A percentile compares a stretch with the other conserved stretches of the same genome.
Conservation (phyloP, 2,113 vertebrate species). For the Caranx melampygus region DNA sequence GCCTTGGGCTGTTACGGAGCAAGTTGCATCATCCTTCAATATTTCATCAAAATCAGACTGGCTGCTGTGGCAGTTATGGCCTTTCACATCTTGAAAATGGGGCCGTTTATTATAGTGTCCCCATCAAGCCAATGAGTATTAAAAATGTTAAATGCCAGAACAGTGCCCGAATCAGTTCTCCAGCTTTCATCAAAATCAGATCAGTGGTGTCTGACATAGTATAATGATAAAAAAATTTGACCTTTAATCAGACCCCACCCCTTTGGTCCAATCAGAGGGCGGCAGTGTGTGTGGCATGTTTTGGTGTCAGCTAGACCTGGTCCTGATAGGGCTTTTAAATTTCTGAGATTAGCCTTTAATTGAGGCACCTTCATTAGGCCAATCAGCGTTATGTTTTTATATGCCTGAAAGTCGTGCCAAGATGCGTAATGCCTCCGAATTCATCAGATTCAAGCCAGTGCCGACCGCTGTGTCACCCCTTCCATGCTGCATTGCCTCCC, state of each 20-base stretch:
- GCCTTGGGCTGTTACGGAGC: slow-evolving; percentile 6
- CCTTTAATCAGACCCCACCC: slow-evolving; percentile 61
- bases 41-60: slow-evolving; percentile 54
- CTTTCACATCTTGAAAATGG: slow-evolving; percentile 58
- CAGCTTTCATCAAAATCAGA: slow-evolving; percentile 61
- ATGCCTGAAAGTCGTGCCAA: slow-evolving; percentile 8
- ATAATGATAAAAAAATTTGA: slow-evolving; percentile 56
- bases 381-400: slow-evolving; percentile 45
- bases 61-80: slow-evolving; percentile 53
- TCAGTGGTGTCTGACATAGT: slow-evolving; percentile 60
- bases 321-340: slow-evolving; percentile 45
- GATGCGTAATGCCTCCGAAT: slow-evolving; percentile 6
- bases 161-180: slow-evolving; percentile 48
- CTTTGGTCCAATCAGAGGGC: slow-evolving; percentile 62
- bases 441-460: slow-evolving; percentile 4
- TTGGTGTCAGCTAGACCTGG: slow-evolving; percentile 13
- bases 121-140: slow-evolving; percentile 45
- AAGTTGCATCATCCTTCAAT: slow-evolving; percentile 52
- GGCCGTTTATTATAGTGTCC: slow-evolving; percentile 53
- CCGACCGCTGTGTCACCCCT: not conserved
- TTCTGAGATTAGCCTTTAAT: slow-evolving; percentile 57
- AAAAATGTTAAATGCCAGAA: slow-evolving; percentile 64
- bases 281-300: slow-evolving; percentile 30
- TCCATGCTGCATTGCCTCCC: not conserved
- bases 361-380: slow-evolving; percentile 51